Base-by-base conservation (phyloP, 2,888 invertebrate species). In the Caenorhabditis sp. region DNA sequence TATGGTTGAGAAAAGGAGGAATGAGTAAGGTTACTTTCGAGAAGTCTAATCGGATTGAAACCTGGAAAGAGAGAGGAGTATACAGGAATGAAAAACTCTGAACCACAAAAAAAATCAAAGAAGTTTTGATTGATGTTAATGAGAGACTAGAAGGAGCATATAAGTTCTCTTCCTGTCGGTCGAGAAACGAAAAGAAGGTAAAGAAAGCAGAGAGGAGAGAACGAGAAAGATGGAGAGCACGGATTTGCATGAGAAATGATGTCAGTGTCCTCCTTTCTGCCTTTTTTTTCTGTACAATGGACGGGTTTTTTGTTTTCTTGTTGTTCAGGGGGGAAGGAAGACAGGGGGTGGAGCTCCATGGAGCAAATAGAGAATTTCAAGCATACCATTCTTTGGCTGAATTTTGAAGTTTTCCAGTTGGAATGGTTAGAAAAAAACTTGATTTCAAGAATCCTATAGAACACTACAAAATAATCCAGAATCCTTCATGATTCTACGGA, bases 231-330 rank as follows among this genome's bases (percentile, higher is more conserved):
- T 22, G 59, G 63, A 56, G 44, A 56, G 63, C 3, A 64, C 24
- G 58, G 77, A 77, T 64, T 66, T 64, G 47, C 66, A 77, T 64
- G 70, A 44, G 44, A 59, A 70, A 70, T 63, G 70, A 63, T 75
- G 58, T 54, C 47, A 54, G 51, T 31, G 58, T 26, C 35, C 44
- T 22, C 5, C 8, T n/a, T 70, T 70, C 56, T 44, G n/a, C 2
- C 22, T 22, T 12, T 26, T 28, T 56, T 58, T 63, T 64, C 26
- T 26, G 47, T n/a, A 0, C 8, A 22, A 8, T n/a, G 31, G n/a
- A n/a, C n/a, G n/a, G 26, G 24, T 31, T 8, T 26, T 56, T 22
- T n/a, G n/a, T n/a, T n/a, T n/a, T n/a, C n/a, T n/a, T 19, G 19
- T 49, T 49, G 19, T 49, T 12, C 8, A 54, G 26, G 26, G 22